These are phyloP conservation scores for Oreortyx pictus DNA, from an alignment of 2,797 vertebrate species.

Conservation along the genomic window DNA sequence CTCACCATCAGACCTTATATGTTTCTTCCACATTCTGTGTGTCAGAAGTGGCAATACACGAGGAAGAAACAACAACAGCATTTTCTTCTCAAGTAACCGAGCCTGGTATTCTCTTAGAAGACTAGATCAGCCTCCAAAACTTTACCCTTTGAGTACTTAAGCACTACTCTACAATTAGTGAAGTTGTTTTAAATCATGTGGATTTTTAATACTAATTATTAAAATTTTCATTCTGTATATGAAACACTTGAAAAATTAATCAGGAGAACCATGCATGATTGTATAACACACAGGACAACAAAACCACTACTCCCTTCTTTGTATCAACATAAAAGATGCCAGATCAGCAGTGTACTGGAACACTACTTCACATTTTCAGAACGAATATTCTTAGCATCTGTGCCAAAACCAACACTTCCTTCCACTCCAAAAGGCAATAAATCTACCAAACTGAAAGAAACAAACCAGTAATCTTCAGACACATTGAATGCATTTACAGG, in stretches of 20 bases:
- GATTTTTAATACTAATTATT: background rate
- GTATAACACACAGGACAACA: background rate
- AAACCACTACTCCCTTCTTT: slow-evolving; percentile 17
- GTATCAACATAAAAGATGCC: slow-evolving; percentile 6
- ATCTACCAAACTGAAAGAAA: slow-evolving; percentile 56
- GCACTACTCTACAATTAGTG: background rate
- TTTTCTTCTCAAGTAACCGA: background rate
- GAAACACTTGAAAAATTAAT: background rate
- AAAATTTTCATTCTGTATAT: background rate
- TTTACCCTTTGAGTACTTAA: background rate
- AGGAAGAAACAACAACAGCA: background rate
- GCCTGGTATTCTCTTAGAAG: background rate
- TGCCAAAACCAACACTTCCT: slow-evolving; percentile 67
- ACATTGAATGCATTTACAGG: slow-evolving; percentile 59
- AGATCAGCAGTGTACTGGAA: slow-evolving; percentile 21
- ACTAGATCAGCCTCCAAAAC: background rate
- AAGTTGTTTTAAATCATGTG: background rate
- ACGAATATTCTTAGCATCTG: slow-evolving; percentile 22
- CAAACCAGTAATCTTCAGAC: slow-evolving; percentile 38
- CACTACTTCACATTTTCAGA: slow-evolving; percentile 40
- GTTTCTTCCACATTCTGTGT: background rate
- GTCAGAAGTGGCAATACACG: background rate
- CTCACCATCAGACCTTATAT: background rate
- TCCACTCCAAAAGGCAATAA: slow-evolving; percentile 44
- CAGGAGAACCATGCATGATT: background rate